These are phyloP conservation scores for Diorhabda carinulata DNA, from an alignment of 1,140 invertebrate species.

Conservation along the genomic window DNA sequence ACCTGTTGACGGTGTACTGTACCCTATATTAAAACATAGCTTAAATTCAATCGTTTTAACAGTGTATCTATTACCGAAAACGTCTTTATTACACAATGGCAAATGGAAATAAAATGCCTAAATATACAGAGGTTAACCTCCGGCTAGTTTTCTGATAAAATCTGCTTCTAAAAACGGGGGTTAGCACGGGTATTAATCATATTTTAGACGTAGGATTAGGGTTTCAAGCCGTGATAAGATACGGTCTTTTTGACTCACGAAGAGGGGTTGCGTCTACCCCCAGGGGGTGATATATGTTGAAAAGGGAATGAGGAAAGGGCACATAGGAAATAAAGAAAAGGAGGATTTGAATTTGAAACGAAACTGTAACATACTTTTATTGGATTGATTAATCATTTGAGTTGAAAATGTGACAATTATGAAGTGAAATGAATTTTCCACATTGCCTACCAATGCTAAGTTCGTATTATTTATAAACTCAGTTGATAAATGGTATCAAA, in stretches of 20 bases:
- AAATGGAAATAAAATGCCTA: constrained; percentile 12
- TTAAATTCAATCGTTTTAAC: background rate
- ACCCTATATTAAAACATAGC: too few relatives aligned
- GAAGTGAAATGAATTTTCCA: too few relatives aligned
- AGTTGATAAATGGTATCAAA: too few relatives aligned
- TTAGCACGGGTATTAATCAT: constrained; percentile 36
- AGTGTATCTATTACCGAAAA: constrained; percentile 3
- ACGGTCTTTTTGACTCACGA: constrained; percentile 26
- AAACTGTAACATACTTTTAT: too few relatives aligned
- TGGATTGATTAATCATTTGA: too few relatives aligned
- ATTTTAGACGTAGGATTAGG: constrained; percentile 36
- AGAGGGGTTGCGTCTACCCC: constrained; percentile 1
- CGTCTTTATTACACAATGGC: constrained; percentile 4
- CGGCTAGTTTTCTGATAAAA: constrained; percentile 25
- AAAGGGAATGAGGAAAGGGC: background rate
- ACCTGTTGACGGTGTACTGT: too few relatives aligned
- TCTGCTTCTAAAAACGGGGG: constrained; percentile 23
- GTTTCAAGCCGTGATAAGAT: constrained; percentile 32
- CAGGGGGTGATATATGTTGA: constrained; percentile 7
- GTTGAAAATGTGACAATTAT: too few relatives aligned
- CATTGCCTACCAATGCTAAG: too few relatives aligned
- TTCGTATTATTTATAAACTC: too few relatives aligned
- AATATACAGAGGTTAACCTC: constrained; percentile 23
- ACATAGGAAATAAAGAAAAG: background rate
- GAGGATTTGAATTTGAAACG: background rate